Evolutionary conservation across 2,888 invertebrate genomes (phyloP).

Genomic region (Agrochola lychnidis): DNA sequence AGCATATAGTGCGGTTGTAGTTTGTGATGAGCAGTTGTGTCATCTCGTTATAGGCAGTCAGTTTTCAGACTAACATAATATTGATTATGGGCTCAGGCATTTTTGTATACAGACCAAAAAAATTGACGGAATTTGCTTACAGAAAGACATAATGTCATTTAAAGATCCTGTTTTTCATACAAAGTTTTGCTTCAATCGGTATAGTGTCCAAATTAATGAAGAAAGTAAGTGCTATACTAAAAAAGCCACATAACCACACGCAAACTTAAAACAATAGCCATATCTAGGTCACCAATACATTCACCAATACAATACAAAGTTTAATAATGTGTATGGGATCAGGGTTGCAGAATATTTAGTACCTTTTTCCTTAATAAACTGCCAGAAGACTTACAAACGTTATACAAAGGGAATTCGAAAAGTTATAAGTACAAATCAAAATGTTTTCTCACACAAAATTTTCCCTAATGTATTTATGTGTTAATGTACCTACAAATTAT

Average conservation of each 20-base stretch:
- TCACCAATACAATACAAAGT: neutral
- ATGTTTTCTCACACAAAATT: too few species aligned
- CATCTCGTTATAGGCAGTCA: neutral
- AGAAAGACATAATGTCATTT: neutral
- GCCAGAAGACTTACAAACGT: too few species aligned
- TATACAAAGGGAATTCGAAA: too few species aligned
- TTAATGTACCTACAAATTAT: too few species aligned
- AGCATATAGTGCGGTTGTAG: conserved; percentile 1
- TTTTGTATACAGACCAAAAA: neutral
- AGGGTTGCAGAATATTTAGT: too few species aligned
- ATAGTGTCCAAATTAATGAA: neutral
- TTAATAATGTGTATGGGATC: too few species aligned
- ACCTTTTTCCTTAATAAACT: too few species aligned
- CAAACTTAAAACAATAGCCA: neutral
- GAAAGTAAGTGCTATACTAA: too few species aligned
- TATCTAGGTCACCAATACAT: neutral
- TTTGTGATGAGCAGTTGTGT: neutral
- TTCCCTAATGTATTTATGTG: too few species aligned
- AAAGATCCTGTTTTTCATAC: neutral
- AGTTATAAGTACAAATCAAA: too few species aligned
- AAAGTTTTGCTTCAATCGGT: neutral
- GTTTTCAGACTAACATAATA: conserved; percentile 15
- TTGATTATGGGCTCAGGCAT: neutral
- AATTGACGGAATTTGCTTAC: neutral
- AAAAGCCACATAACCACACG: neutral